Conservation (phyloP, 2,888 invertebrate genomes). For the Amphipyra tragopoginis region DNA sequence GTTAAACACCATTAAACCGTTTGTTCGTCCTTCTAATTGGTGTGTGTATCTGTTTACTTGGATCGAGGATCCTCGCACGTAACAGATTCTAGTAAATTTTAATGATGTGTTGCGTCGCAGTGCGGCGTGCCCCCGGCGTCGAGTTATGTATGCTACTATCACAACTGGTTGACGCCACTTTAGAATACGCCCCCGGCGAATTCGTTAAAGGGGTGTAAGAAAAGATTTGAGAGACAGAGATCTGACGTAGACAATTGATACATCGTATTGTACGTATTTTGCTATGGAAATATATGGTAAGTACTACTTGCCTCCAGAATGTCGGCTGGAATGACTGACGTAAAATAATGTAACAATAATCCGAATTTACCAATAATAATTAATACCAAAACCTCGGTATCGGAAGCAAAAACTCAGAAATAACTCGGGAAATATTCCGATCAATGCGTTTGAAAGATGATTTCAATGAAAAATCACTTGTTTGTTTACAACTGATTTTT, state of each 20-base stretch:
- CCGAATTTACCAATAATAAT: too few relatives aligned
- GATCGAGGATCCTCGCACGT: conserved; percentile 47
- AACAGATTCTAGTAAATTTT: conserved; percentile 74
- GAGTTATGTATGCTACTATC: conserved; percentile 55
- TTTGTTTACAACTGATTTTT: too few relatives aligned
- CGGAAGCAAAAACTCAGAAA: too few relatives aligned
- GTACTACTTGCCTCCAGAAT: too few relatives aligned
- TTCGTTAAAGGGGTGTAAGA: conserved; percentile 9
- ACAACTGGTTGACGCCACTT: conserved; percentile 59
- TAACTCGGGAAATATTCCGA: too few relatives aligned
- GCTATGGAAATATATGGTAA: too few relatives aligned
- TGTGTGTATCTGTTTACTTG: conserved; percentile 50
- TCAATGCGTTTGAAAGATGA: too few relatives aligned
- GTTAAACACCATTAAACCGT: conserved; percentile 36
- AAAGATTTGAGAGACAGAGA: conserved; percentile 14
- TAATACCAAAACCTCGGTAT: too few relatives aligned
- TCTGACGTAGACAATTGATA: conserved; percentile 10
- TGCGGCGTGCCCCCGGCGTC: conserved; percentile 70
- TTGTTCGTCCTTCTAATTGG: conserved; percentile 53
- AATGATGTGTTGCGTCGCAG: conserved; percentile 83
- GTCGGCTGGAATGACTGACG: too few relatives aligned
- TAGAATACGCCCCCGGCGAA: conserved; percentile 55
- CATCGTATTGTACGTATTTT: too few relatives aligned
- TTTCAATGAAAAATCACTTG: too few relatives aligned
- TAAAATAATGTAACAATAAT: too few relatives aligned